Evolutionary conservation across 2,888 invertebrate species (phyloP).

Genomic region (Meloe dianella): DNA sequence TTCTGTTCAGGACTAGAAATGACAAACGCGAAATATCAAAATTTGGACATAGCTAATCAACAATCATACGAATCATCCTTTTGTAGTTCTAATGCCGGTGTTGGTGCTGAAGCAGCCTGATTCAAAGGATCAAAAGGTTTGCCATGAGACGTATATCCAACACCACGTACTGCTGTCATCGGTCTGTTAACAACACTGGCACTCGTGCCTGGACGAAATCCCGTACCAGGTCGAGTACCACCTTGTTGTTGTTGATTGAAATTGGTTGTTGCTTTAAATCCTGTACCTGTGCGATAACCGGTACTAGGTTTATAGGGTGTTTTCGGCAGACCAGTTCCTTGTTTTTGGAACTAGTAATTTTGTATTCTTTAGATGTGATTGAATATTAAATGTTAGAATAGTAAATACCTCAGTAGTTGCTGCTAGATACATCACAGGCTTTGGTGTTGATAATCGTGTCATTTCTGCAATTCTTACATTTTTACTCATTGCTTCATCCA

Average conservation of each 20-base stretch:
- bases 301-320: conserved; percentile 48
- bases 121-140: conserved; percentile 79
- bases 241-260: conserved; percentile 40
- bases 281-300: conserved; percentile 48
- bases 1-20: conserved; percentile 85
- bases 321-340: conserved; percentile 44
- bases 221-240: conserved; percentile 54
- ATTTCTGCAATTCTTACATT: conserved; percentile 39
- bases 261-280: conserved; percentile 50
- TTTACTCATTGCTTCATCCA: conserved; percentile 39
- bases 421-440: conserved; percentile 64
- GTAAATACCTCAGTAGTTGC: conserved; percentile 63
- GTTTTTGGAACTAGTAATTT: conserved; percentile 46
- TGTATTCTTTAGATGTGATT: conserved; percentile 7
- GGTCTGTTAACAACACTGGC: conserved; percentile 67
- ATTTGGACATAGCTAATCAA: neutral
- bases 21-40: conserved; percentile 8
- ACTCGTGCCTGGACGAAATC: conserved; percentile 56
- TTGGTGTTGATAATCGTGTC: conserved; percentile 55
- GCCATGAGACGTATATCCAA: conserved; percentile 87
- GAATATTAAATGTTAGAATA: conserved; percentile 17
- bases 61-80: conserved; percentile 77
- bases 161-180: conserved; percentile 96
- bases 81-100: conserved; percentile 71
- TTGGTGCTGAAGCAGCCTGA: conserved; percentile 64